Conservation (phyloP, 92 coral and sea anemone species). For the Phenganax stokvisi region DNA sequence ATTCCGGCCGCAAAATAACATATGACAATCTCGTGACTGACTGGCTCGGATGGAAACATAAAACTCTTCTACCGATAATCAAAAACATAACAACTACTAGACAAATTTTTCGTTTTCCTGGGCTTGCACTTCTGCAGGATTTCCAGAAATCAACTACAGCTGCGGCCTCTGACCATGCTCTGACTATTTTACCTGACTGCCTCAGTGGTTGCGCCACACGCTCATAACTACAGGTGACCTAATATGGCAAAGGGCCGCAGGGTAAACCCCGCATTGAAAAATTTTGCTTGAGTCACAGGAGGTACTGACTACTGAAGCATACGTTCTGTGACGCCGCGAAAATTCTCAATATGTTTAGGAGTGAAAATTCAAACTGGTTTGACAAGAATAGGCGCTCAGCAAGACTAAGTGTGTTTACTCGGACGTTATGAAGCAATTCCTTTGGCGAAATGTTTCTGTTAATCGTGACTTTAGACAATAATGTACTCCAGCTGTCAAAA, state of each 20-base stretch:
- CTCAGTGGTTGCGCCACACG: not conserved
- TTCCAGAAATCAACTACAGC: not conserved
- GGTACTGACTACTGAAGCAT: not conserved
- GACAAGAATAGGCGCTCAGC: no score
- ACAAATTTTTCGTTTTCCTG: not conserved
- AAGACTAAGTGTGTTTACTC: no score
- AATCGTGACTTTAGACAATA: no score
- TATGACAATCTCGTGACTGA: slow-evolving; percentile 8
- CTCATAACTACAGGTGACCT: slow-evolving; percentile 7
- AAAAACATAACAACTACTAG: not conserved
- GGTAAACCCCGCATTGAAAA: slow-evolving; percentile 11
- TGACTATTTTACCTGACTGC: not conserved
- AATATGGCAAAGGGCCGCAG: not conserved
- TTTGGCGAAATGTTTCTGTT: no score
- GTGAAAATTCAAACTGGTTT: no score
- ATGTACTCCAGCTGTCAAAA: no score
- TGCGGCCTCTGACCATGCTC: not conserved
- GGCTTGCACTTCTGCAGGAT: no score
- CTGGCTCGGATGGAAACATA: not conserved
- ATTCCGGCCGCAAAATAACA: not conserved
- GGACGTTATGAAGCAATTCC: no score
- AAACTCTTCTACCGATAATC: not conserved
- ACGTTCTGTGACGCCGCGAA: not conserved
- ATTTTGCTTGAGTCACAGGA: not conserved
- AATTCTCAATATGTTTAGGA: not conserved